Conservation (phyloP, 2,888 invertebrate genomes). For the Eurytoma californica region DNA sequence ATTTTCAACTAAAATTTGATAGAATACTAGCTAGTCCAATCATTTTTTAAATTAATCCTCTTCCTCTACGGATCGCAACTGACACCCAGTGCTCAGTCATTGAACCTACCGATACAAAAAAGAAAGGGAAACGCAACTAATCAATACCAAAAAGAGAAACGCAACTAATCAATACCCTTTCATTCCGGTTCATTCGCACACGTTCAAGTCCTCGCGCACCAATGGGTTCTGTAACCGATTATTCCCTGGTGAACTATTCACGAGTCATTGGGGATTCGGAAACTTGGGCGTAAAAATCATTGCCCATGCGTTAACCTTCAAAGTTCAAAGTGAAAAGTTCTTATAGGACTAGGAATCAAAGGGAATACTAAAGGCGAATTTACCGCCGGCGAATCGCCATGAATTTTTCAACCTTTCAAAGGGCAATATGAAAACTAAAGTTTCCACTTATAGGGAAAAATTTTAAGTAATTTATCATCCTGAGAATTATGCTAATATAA, state of each 20-base stretch:
- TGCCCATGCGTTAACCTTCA: constrained; percentile 9
- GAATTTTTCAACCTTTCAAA: too few species aligned
- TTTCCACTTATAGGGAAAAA: too few species aligned
- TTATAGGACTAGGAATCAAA: not conserved
- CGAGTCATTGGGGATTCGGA: constrained; percentile 30
- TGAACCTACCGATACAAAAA: not conserved
- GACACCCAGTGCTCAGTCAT: too few species aligned
- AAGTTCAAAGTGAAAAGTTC: not conserved
- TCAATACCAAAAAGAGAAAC: not conserved
- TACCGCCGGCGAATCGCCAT: too few species aligned
- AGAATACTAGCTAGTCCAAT: not conserved
- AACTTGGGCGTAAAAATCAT: constrained; percentile 4
- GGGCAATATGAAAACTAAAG: too few species aligned
- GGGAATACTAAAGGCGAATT: not conserved
- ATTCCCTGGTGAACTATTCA: not conserved
- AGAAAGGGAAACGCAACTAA: not conserved
- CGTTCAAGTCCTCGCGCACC: not conserved
- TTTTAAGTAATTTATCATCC: too few species aligned
- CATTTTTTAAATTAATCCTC: not conserved
- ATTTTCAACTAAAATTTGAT: too few species aligned
- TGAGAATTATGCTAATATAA: too few species aligned
- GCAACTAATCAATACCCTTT: not conserved
- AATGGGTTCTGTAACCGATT: not conserved
- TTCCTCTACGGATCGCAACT: too few species aligned
- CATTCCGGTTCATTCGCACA: not conserved